Evolutionary conservation across 2,797 vertebrate genomes (phyloP).

Genomic region (Chloroceryle inda): DNA sequence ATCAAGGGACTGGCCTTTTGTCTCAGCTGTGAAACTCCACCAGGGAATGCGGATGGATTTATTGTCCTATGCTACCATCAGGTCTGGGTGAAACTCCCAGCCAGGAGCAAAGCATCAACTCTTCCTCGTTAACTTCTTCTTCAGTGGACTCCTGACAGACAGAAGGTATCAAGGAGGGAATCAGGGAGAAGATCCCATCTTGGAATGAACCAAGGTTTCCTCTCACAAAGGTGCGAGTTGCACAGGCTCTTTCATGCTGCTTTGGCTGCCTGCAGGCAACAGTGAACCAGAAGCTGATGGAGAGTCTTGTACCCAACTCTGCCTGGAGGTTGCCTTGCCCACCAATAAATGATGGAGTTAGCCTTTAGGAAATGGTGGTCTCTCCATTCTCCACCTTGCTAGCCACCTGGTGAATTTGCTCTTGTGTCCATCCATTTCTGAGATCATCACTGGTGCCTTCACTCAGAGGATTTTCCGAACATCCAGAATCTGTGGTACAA

Average conservation of each 20-base stretch:
- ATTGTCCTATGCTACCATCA: neutral
- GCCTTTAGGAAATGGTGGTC: neutral
- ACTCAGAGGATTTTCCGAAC: neutral
- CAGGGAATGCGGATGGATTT: neutral
- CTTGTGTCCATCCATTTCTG: neutral
- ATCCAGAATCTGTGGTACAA: neutral
- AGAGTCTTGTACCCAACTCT: neutral
- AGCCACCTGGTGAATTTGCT: neutral
- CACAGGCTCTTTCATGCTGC: neutral
- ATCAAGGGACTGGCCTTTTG: neutral
- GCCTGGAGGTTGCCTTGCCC: neutral
- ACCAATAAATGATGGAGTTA: neutral
- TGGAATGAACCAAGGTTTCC: neutral
- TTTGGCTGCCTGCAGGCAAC: neutral
- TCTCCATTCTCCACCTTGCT: neutral
- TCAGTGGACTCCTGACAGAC: neutral
- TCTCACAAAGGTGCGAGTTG: neutral
- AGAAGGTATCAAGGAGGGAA: neutral
- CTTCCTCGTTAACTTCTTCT: neutral
- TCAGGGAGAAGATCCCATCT: neutral
- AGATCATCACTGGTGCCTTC: neutral
- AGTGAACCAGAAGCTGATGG: neutral
- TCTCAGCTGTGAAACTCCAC: neutral
- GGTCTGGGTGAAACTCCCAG: neutral
- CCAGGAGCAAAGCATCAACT: neutral